Base-by-base conservation (phyloP, 2,888 invertebrate species). In the Mellilla xanthometata region DNA sequence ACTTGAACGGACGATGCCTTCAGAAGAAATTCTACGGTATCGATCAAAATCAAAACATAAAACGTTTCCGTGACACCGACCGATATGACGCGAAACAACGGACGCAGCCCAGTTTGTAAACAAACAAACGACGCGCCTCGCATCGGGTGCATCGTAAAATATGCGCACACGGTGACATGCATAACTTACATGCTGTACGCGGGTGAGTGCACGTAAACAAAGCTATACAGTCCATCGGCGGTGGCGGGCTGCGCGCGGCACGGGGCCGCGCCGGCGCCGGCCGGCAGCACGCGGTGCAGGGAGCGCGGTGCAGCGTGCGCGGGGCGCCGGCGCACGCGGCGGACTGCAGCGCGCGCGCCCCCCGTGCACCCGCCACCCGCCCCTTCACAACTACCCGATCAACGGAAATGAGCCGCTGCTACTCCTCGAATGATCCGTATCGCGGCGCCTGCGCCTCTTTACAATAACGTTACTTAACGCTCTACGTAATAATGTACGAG, bases 161-260 rank as follows among this genome's bases (percentile, higher is more conserved):
- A 72, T 74, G 73, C 76, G 65, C 68, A 70, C 64, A 68, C 72
- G 76, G 77, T 44, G 72, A 73, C 63, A 69, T 83, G 84, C 81
- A 84, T 81, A 82, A 85, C 85, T 85, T 84, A 86, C 85, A 71
- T 76, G 72, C 68, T 71, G 67, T 68, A 72, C 64, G 72, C 52
- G 49, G 50, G 49, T 47, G 70, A 58, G 62, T 65, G 65, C 66
- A 72, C 64, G 76, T 80, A 76, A 81, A 77, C 80, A 80, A 72
- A 69, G 68, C 64, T 67, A 66, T 67, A 65, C 62, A 68, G 30
- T 68, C 66, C 68, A 70, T 68, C 65, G 67, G 58, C 51, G 42
- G 51, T 31, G 49, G 31, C 30, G 46, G 40, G 26, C 36, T 52
- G 60, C 62, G 56, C 56, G 63, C 61, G 51, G 49, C n/a, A 44